These are phyloP conservation scores for Aldrovandia affinis DNA, from an alignment of 2,797 vertebrate species.

Conservation along the genomic window DNA sequence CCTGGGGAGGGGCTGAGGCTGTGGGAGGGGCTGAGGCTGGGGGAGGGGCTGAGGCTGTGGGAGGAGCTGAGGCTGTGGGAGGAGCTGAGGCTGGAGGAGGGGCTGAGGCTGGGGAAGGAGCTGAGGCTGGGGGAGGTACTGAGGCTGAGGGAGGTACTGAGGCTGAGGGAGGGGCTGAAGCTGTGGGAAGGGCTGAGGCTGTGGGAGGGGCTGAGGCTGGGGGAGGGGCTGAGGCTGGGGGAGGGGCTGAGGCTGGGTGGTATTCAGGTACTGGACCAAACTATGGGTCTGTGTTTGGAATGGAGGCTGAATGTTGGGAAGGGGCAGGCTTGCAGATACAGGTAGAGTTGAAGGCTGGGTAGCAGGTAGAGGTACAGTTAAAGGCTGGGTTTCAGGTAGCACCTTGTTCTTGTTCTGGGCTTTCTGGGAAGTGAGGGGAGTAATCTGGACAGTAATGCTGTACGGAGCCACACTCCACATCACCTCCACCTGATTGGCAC, in stretches of 20 bases:
- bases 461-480: conserved; percentile 57
- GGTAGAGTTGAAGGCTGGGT: too few species aligned
- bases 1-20: conserved; percentile 15
- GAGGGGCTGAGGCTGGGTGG: conserved; percentile 22
- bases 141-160: neutral
- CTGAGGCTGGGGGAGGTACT: conserved; percentile 38
- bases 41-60: neutral
- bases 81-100: neutral
- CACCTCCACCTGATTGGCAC: conserved; percentile 40
- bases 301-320: too few species aligned
- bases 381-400: too few species aligned
- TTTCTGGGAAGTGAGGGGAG: conserved; percentile 32
- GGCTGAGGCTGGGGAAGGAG: neutral
- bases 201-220: conserved; percentile 5
- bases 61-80: neutral
- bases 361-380: too few species aligned
- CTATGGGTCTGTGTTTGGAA: neutral
- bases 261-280: conserved; percentile 39
- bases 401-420: conserved; percentile 6
- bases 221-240: neutral
- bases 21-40: neutral
- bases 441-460: conserved; percentile 47
- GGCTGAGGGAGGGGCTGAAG: conserved; percentile 11
- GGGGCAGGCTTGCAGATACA: too few species aligned
- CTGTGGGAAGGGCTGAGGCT: neutral